Percentiles rank a stretch among this genome's conserved stretches.
Evolutionary conservation across 2,797 vertebrate genomes (phyloP).

Genomic region (Nasua narica): DNA sequence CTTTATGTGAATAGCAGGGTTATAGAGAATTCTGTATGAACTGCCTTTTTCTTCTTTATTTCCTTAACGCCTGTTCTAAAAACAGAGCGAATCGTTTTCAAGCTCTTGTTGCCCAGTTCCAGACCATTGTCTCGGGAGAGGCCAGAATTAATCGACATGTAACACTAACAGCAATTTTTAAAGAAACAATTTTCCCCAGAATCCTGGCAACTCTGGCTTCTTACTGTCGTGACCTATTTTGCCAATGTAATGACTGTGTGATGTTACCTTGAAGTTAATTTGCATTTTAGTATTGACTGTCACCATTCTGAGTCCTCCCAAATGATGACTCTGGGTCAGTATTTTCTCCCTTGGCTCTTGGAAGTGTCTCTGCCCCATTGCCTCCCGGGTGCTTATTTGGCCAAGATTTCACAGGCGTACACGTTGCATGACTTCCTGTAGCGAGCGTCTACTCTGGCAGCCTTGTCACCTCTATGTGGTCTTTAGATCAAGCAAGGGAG

Average conservation of each 20-base stretch:
- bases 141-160: background rate
- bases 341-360: background rate
- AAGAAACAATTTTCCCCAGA: background rate
- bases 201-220: background rate
- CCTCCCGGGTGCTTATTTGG: background rate
- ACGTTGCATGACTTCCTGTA: background rate
- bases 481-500: background rate
- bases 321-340: background rate
- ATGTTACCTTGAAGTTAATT: background rate
- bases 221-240: rapidly evolving
- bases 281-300: background rate
- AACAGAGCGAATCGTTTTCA: background rate
- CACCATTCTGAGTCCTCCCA: background rate
- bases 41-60: background rate
- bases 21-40: background rate
- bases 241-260: rapidly evolving
- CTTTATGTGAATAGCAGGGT: background rate
- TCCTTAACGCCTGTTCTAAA: background rate
- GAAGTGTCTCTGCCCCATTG: background rate
- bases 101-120: background rate
- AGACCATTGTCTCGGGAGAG: background rate
- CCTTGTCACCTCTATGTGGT: background rate
- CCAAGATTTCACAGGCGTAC: background rate
- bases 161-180: background rate
- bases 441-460: background rate